Percentiles rank a stretch among this genome's conserved stretches.
Evolutionary conservation across 2,797 vertebrate genomes (phyloP).

Genomic region (Astyanax mexicanus): DNA sequence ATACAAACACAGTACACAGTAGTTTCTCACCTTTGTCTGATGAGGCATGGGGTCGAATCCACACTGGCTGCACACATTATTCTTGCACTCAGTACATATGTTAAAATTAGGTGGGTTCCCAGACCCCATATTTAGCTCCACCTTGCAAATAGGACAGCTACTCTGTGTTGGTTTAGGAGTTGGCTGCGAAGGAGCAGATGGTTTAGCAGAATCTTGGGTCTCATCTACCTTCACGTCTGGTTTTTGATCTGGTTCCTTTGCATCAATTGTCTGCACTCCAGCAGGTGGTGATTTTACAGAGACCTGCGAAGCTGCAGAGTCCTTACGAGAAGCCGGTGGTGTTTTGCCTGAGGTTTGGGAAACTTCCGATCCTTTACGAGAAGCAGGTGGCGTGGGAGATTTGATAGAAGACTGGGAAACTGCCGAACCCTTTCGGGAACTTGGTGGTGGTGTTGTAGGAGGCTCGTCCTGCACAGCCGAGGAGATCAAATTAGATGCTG

Average conservation of each 20-base stretch:
- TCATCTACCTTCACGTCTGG: neutral
- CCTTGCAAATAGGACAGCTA: conserved; percentile 85
- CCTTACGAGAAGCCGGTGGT: conserved; percentile 58
- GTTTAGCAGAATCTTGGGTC: conserved; percentile 46
- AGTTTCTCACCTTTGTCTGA: conserved; percentile 67
- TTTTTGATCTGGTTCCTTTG: conserved; percentile 25
- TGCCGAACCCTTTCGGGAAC: conserved; percentile 47
- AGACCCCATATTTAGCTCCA: conserved; percentile 78
- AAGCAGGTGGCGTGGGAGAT: conserved; percentile 75
- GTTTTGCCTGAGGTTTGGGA: conserved; percentile 77
- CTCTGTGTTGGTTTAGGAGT: conserved; percentile 43
- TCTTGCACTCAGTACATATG: conserved; percentile 85
- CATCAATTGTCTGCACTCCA: conserved; percentile 18
- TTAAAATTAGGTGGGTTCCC: conserved; percentile 82
- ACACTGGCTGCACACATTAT: conserved; percentile 84
- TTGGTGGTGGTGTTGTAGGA: conserved; percentile 74
- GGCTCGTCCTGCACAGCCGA: conserved; percentile 84
- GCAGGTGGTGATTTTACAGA: conserved; percentile 24
- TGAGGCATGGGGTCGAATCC: conserved; percentile 88
- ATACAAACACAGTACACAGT: neutral
- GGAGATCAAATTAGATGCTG: conserved; percentile 88
- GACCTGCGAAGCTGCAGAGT: conserved; percentile 33
- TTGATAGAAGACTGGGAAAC: conserved; percentile 46
- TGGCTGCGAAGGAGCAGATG: conserved; percentile 62
- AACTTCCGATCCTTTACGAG: conserved; percentile 67